Base-by-base conservation (phyloP, 2,113 vertebrate species). In the Empidonax traillii region DNA sequence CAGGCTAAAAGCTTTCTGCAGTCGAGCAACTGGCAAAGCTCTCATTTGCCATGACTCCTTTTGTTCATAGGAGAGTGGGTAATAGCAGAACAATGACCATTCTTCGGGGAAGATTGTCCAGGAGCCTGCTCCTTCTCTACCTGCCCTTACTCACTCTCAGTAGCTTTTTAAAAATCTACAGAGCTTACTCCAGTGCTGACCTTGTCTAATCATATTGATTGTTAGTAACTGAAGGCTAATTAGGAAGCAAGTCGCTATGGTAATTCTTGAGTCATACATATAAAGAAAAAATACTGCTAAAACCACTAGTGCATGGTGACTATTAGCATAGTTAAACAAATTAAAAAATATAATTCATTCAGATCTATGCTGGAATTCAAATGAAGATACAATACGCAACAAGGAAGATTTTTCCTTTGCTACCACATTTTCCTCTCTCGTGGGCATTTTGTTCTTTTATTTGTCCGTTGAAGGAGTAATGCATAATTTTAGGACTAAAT, bases 191-290 rank as follows among this genome's bases (percentile, higher is more conserved):
- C 75, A 78, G 93, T 6, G 0, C 76, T 97, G 95, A 98, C 98
- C 97, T 97, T 97, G 97, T 96, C 97, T 98, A 94, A 97, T 97
- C 12, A 3, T 93, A 98, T 96, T 90, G 97, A 97, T 97, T 97
- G 96, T 95, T 96, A 93, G 93, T 85, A 96, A 96, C 58, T 94
- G 95, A 91, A 86, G 86, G 96, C 95, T 98, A 98, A 98, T 98
- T 96, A 91, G 91, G 96, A 96, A 97, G 85, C 65, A 85, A 95
- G 98, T 98, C 98, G 97, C 97, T 97, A 97, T 98, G 96, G 97
- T 83, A 98, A 98, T 98, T 71, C 88, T 93, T 93, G 92, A 96
- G 85, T 97, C 97, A 97, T 95, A 96, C 78, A 86, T 93, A 97
- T 86, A 98, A 97, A 96, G 91, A 97, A 80, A 98, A 91, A 98